A percentile compares a stretch with the other conserved stretches of the same genome.
Evolutionary conservation across 2,888 invertebrate genomes (phyloP).

Genomic region (Entomobrya multifasciata): DNA sequence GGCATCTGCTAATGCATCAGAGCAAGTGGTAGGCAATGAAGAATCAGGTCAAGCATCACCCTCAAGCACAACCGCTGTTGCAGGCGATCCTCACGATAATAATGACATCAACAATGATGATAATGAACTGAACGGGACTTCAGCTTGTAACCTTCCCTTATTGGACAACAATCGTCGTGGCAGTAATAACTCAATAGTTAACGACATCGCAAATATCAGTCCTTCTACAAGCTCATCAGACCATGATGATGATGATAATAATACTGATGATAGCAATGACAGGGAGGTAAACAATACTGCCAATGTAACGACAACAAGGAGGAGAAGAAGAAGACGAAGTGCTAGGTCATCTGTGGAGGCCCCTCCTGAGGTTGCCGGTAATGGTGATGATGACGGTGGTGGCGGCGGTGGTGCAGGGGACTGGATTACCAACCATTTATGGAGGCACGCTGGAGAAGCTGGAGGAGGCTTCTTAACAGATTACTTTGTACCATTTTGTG

Average conservation of each 20-base stretch:
- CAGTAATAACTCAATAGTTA: not conserved
- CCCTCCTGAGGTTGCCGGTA: not conserved
- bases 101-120: slow-evolving; percentile 41
- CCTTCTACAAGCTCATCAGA: slow-evolving; percentile 19
- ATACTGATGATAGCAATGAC: slow-evolving; percentile 27
- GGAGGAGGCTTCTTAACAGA: not conserved
- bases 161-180: not conserved
- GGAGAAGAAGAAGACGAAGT: slow-evolving; percentile 28
- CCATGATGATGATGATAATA: slow-evolving; percentile 5
- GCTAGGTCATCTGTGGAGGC: slow-evolving; percentile 6
- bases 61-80: slow-evolving; percentile 66
- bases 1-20: slow-evolving; percentile 38
- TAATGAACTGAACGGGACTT: slow-evolving; percentile 15
- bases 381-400: not conserved
- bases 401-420: slow-evolving; percentile 38
- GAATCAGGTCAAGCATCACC: slow-evolving; percentile 72
- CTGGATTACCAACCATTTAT: slow-evolving; percentile 43
- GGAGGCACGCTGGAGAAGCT: not conserved
- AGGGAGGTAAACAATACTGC: slow-evolving; percentile 20
- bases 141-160: slow-evolving; percentile 30
- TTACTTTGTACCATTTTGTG: slow-evolving; percentile 26
- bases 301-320: slow-evolving; percentile 20
- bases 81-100: slow-evolving; percentile 34
- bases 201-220: slow-evolving; percentile 51
- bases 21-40: slow-evolving; percentile 69